These are phyloP conservation scores for Busseola fusca DNA, from an alignment of 2,888 invertebrate species.

Conservation along the genomic window DNA sequence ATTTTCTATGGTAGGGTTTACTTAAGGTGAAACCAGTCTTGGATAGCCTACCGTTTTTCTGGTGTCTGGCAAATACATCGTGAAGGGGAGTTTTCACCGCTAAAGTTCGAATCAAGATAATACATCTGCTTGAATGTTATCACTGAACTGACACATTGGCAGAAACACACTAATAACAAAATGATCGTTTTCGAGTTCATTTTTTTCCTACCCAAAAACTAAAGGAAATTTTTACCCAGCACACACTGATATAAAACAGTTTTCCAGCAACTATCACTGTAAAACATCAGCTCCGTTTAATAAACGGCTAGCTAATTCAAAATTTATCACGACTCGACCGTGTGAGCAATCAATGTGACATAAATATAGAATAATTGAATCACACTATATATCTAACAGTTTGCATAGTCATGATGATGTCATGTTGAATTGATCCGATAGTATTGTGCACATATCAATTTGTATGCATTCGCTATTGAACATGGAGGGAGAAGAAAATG, in stretches of 20 bases:
- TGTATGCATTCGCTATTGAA: constrained; percentile 69
- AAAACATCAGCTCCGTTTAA: constrained; percentile 40
- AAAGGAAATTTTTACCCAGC: too few species aligned
- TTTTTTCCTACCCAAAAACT: background rate
- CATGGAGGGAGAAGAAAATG: constrained; percentile 11
- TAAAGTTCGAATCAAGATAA: background rate
- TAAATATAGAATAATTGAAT: constrained; percentile 84
- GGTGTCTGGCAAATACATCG: background rate
- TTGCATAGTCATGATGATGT: constrained; percentile 56
- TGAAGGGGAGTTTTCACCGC: too few species aligned
- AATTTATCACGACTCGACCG: constrained; percentile 58
- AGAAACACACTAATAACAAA: background rate
- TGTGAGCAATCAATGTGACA: constrained; percentile 76
- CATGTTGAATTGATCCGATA: constrained; percentile 73
- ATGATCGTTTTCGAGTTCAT: constrained; percentile 13
- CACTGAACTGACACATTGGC: background rate
- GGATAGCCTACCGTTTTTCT: too few species aligned
- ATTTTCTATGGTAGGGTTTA: too few species aligned
- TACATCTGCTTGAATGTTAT: background rate
- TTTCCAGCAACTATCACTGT: background rate
- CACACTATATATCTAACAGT: constrained; percentile 65
- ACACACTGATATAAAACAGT: background rate
- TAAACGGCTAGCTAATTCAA: constrained; percentile 53
- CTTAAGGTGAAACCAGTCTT: background rate
- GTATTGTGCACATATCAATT: constrained; percentile 75